These are phyloP conservation scores for Acanthochromis polyacanthus DNA, from an alignment of 2,113 vertebrate genomes.

Conservation along the genomic window DNA sequence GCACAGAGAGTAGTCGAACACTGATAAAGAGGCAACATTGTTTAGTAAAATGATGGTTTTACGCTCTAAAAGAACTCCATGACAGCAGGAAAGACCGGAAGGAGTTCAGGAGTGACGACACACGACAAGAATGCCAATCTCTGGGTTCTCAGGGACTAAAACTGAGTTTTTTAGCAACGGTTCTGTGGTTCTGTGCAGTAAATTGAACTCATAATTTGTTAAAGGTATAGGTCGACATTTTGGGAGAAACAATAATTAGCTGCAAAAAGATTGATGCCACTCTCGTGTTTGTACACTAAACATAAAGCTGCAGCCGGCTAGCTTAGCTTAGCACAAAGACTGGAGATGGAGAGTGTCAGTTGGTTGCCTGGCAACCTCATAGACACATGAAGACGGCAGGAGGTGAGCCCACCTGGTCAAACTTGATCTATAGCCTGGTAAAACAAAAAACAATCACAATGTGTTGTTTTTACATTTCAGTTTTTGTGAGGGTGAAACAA, in stretches of 20 bases:
- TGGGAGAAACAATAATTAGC: neutral
- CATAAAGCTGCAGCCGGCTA: neutral
- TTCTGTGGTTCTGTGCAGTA: neutral
- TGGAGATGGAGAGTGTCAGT: neutral
- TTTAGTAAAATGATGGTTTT: neutral
- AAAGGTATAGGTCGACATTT: slow-evolving; percentile 1
- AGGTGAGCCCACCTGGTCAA: neutral
- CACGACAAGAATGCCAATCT: neutral
- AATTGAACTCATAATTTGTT: slow-evolving; percentile 1
- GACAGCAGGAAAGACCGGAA: slow-evolving; percentile 2
- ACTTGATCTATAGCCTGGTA: neutral
- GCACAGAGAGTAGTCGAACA: neutral
- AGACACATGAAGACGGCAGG: neutral
- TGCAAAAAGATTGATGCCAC: neutral
- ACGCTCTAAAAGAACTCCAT: neutral
- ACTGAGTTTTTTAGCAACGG: no score
- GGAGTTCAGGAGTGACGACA: neutral
- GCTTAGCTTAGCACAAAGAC: neutral
- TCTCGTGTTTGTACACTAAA: no score
- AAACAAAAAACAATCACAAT: no score
- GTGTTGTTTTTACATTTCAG: no score
- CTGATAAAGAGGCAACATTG: neutral
- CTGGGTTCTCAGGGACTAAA: no score
- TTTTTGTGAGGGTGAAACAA: no score
- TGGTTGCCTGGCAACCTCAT: slow-evolving; percentile 9